Percentiles rank a stretch among this genome's conserved stretches.
These are phyloP conservation scores for Pangasianodon hypophthalmus DNA, from an alignment of 2,113 vertebrate genomes.

Conservation along the genomic window DNA sequence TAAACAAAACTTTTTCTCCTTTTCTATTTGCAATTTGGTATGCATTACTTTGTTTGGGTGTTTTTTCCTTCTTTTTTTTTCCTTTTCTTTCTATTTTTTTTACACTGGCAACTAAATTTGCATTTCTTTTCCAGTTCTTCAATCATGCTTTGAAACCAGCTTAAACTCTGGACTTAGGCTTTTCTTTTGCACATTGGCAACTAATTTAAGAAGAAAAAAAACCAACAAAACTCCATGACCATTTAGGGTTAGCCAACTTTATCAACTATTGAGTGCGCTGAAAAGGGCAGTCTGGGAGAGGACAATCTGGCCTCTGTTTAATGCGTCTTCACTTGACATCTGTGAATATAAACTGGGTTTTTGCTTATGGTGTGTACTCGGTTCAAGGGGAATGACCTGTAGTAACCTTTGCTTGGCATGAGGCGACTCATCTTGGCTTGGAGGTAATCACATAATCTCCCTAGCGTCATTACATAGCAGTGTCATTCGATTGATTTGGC, in stretches of 20 bases:
- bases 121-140: constrained; percentile 31
- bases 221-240: neutral
- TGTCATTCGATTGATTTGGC: constrained; percentile 68
- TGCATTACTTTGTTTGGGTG: neutral
- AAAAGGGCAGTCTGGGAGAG: constrained; percentile 41
- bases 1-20: neutral
- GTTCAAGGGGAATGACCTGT: constrained; percentile 72
- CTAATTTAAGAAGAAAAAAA: constrained; percentile 1
- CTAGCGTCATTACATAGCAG: constrained; percentile 68
- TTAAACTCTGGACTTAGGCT: constrained; percentile 4
- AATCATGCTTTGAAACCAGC: constrained; percentile 1
- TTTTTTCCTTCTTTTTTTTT: neutral
- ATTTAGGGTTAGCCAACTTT: constrained; percentile 40
- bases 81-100: neutral
- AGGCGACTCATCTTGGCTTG: constrained; percentile 56
- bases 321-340: constrained; percentile 64
- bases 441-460: constrained; percentile 69
- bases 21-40: neutral
- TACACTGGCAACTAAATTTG: constrained; percentile 10
- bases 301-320: constrained; percentile 42
- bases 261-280: constrained; percentile 35
- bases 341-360: constrained; percentile 54
- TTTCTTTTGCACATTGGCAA: constrained; percentile 27
- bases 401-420: constrained; percentile 73
- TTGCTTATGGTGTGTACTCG: constrained; percentile 9